Conservation (phyloP, 1,140 invertebrate species). For the Oreohelix idahoensis region DNA sequence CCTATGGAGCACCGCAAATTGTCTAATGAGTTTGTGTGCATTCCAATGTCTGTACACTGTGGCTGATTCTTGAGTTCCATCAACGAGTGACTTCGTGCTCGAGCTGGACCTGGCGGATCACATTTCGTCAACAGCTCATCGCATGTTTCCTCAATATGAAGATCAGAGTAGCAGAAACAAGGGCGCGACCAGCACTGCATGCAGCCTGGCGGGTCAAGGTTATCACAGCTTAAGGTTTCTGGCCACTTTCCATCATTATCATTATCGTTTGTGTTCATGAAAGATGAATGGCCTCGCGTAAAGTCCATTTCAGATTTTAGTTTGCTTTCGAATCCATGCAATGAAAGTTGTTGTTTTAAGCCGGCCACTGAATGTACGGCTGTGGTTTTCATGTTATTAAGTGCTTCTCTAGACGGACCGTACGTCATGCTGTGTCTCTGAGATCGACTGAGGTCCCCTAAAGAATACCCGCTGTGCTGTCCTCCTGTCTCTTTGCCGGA, state of each 20-base stretch:
- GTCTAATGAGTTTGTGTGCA: not conserved
- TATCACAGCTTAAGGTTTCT: not conserved
- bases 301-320: not conserved
- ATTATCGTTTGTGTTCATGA: not conserved
- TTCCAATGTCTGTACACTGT: not conserved
- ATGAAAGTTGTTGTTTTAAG: not conserved
- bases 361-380: not conserved
- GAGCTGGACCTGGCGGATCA: not conserved
- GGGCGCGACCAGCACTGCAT: not conserved
- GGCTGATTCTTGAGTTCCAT: not conserved
- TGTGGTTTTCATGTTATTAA: no score
- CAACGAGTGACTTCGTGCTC: not conserved
- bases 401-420: no score
- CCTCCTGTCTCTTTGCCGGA: no score
- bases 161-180: slow-evolving; percentile 30
- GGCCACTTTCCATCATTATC: not conserved
- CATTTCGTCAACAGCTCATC: not conserved
- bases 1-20: not conserved
- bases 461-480: not conserved
- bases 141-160: slow-evolving; percentile 31
- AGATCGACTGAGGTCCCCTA: not conserved
- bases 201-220: not conserved
- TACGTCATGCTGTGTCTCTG: not conserved
- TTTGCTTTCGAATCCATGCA: not conserved
- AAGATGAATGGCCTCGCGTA: not conserved